Conservation (phyloP, 2,113 vertebrate genomes). For the Monopterus albus region DNA sequence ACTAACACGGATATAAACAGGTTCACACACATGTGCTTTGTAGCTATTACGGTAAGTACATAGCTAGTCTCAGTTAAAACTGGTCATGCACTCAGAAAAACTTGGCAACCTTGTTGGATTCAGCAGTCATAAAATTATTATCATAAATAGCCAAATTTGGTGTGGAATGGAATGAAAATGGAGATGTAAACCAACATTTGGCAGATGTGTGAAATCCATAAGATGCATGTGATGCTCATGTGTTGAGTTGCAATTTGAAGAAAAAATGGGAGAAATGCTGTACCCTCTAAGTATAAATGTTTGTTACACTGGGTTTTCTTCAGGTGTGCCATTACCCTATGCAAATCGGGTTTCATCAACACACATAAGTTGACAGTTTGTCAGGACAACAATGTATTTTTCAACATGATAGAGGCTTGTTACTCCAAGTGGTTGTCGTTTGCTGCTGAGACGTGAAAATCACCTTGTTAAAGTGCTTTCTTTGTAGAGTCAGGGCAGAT, state of each 20-base stretch:
- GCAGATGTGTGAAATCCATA: conserved; percentile 16
- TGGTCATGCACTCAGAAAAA: neutral
- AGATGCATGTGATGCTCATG: conserved; percentile 8
- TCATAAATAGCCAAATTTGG: conserved; percentile 31
- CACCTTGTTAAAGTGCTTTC: neutral
- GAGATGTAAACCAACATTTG: conserved; percentile 20
- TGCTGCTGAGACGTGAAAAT: neutral
- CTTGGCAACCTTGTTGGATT: too few species aligned
- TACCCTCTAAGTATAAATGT: neutral
- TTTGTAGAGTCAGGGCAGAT: neutral
- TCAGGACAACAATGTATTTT: neutral
- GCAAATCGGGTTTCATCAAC: neutral
- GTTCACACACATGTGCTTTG: neutral
- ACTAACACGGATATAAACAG: neutral
- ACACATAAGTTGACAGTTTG: neutral
- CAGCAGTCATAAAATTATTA: too few species aligned
- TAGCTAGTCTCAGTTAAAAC: neutral
- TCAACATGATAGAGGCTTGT: conserved; percentile 5
- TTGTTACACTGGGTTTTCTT: neutral
- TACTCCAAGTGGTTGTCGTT: conserved; percentile 2
- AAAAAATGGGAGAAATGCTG: neutral
- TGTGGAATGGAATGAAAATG: neutral
- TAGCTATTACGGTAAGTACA: neutral
- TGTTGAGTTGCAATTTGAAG: conserved; percentile 12
- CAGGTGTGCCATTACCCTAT: neutral